A percentile compares a stretch with the other conserved stretches of the same genome.
Conservation (phyloP, 2,113 vertebrate genomes). For the Sminthopsis crassicaudata region DNA sequence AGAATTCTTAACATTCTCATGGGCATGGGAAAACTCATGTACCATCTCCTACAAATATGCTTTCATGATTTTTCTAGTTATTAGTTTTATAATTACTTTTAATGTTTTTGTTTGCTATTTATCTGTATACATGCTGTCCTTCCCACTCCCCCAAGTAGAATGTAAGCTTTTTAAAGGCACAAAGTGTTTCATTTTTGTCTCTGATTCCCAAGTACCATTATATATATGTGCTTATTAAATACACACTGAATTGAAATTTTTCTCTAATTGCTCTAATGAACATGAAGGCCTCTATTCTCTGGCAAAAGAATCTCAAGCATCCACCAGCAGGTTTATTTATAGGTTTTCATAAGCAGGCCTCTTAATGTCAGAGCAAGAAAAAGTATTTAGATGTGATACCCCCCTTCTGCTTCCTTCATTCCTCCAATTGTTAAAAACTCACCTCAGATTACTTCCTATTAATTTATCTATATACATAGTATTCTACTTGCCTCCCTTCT, state of each 20-base stretch:
- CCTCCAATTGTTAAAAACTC: too few relatives aligned
- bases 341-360: not conserved
- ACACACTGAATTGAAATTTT: not conserved
- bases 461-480: not conserved
- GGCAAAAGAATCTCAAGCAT: not conserved
- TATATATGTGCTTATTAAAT: too few relatives aligned
- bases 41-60: not conserved
- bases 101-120: not conserved
- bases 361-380: not conserved
- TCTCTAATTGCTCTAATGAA: not conserved
- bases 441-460: not conserved
- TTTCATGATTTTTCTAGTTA: not conserved
- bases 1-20: not conserved
- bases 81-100: not conserved
- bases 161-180: not conserved
- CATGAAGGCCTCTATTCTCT: not conserved
- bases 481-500: not conserved
- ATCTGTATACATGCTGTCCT: not conserved
- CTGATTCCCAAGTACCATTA: not conserved
- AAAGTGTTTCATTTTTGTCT: not conserved
- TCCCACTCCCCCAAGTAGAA: too few relatives aligned
- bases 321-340: not conserved
- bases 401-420: too few relatives aligned
- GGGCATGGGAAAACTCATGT: too few relatives aligned
- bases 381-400: too few relatives aligned